Conservation (phyloP, 2,888 invertebrate species). For the Philereme vetulata region DNA sequence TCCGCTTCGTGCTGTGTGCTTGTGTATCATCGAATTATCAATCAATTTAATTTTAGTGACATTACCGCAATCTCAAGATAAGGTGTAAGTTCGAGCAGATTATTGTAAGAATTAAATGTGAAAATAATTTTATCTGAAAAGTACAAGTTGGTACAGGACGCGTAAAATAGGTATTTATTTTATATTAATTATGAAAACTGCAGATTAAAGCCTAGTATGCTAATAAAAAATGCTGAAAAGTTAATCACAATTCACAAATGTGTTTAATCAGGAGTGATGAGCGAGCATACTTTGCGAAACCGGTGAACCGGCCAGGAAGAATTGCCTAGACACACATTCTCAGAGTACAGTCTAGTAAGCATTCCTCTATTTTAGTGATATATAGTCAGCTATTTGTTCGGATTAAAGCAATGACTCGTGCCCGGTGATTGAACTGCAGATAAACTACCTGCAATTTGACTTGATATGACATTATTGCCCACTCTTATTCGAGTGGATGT, state of each 20-base stretch:
- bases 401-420: constrained; percentile 47
- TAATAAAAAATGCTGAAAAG: neutral
- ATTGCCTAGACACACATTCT: neutral
- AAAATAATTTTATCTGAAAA: constrained; percentile 10
- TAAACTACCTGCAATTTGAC: constrained; percentile 24
- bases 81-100: constrained; percentile 21
- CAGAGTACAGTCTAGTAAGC: constrained; percentile 7
- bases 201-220: neutral
- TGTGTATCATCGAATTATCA: constrained; percentile 22
- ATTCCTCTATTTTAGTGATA: constrained; percentile 19
- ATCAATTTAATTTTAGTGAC: constrained; percentile 23
- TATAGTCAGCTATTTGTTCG: constrained; percentile 52
- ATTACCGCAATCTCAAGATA: constrained; percentile 19
- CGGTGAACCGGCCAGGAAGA: neutral
- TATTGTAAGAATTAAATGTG: constrained; percentile 11
- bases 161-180: too few species aligned
- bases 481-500: constrained; percentile 17
- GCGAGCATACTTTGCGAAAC: neutral
- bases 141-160: neutral
- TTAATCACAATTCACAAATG: neutral
- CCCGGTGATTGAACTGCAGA: constrained; percentile 60
- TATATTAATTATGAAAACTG: neutral
- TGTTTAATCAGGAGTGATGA: neutral
- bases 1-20: constrained; percentile 44
- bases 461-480: constrained; percentile 18